Evolutionary conservation across 2,888 invertebrate species (phyloP).

Genomic region (Napeogenes sylphis): DNA sequence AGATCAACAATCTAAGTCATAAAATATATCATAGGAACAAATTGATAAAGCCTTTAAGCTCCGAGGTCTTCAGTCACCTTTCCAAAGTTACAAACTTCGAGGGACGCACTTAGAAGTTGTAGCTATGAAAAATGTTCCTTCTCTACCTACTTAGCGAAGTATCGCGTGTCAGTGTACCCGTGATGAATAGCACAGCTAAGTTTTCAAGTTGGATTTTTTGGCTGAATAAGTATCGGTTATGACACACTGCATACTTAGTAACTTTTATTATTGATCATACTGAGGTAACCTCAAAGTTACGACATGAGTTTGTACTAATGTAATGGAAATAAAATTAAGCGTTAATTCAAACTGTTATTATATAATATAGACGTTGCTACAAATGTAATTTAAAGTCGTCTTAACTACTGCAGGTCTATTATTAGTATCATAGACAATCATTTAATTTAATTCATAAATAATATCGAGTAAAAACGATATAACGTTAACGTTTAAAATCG

Average conservation of each 20-base stretch:
- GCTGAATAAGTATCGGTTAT: slow-evolving; percentile 45
- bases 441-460: neutral
- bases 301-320: no score
- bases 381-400: no score
- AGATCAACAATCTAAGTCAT: no score
- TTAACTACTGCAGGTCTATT: no score
- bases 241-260: slow-evolving; percentile 25
- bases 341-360: no score
- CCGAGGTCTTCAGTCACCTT: neutral
- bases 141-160: slow-evolving; percentile 49
- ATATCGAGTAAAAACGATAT: no score
- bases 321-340: no score
- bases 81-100: neutral
- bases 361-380: no score
- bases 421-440: no score
- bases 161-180: slow-evolving; percentile 55
- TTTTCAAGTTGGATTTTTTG: slow-evolving; percentile 39
- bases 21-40: neutral
- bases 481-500: no score
- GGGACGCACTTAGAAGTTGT: slow-evolving; percentile 24
- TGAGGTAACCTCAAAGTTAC: no score
- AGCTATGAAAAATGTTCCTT: slow-evolving; percentile 57
- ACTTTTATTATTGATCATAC: neutral
- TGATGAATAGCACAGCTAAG: slow-evolving; percentile 62
- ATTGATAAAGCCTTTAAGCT: neutral